Percentiles rank a stretch among this genome's conserved stretches.
These are phyloP conservation scores for Echiichthys vipera DNA, from an alignment of 2,797 vertebrate genomes.

Conservation along the genomic window DNA sequence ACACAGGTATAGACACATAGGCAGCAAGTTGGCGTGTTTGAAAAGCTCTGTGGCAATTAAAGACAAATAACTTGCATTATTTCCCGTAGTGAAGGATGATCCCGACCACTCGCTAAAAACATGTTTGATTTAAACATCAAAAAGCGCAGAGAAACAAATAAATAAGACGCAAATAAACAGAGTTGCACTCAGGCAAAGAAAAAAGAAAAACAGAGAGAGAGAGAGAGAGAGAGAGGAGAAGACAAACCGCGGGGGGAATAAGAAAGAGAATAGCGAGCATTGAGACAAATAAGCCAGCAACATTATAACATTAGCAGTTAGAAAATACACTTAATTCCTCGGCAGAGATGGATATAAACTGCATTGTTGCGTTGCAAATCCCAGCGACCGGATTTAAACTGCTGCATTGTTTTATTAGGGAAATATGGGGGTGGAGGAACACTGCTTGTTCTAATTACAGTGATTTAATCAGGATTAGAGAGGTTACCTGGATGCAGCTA, in stretches of 20 bases:
- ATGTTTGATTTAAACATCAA: constrained; percentile 85
- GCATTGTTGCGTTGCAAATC: constrained; percentile 86
- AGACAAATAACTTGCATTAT: constrained; percentile 82
- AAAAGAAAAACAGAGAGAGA: background rate
- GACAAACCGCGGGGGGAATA: constrained; percentile 68
- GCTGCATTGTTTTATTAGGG: constrained; percentile 85
- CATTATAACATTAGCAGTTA: constrained; percentile 86
- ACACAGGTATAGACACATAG: constrained; percentile 75
- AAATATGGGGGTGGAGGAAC: constrained; percentile 81
- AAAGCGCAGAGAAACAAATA: constrained; percentile 66
- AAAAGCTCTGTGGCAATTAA: constrained; percentile 86
- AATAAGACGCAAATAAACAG: constrained; percentile 78
- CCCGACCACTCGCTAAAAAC: constrained; percentile 81
- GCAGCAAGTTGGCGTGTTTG: constrained; percentile 76
- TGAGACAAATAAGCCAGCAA: constrained; percentile 79
- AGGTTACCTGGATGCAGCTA: constrained; percentile 85
- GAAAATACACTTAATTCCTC: constrained; percentile 86
- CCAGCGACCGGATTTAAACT: constrained; percentile 84
- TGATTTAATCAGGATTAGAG: constrained; percentile 88
- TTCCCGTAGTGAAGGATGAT: constrained; percentile 77
- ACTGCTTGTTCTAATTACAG: constrained; percentile 85
- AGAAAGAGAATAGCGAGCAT: constrained; percentile 69
- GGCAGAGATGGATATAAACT: constrained; percentile 86
- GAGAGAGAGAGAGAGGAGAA: constrained; percentile 10
- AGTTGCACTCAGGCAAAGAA: constrained; percentile 56